Conservation (phyloP, 2,113 vertebrate genomes). For the Psittacula cyanocephala region DNA sequence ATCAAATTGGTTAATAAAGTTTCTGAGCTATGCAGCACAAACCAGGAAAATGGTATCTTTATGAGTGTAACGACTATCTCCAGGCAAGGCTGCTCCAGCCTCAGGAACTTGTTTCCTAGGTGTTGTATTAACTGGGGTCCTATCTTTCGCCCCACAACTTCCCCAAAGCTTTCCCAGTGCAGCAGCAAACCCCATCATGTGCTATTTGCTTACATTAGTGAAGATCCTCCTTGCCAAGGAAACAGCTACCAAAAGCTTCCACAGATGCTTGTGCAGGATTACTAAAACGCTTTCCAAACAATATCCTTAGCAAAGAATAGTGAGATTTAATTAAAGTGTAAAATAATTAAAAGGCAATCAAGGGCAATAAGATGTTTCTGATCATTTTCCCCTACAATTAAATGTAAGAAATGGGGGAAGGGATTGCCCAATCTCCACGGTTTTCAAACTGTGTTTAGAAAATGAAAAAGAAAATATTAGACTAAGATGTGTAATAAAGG, state of each 20-base stretch:
- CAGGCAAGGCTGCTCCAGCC: background rate
- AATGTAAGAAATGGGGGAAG: background rate
- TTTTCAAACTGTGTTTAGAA: background rate
- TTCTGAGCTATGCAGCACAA: background rate
- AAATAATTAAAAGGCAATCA: constrained; percentile 61
- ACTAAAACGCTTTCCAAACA: constrained; percentile 18
- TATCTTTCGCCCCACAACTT: background rate
- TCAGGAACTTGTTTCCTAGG: background rate
- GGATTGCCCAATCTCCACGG: background rate
- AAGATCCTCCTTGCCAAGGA: background rate
- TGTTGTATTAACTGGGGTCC: background rate
- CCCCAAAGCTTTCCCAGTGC: background rate
- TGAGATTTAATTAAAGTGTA: constrained; percentile 49
- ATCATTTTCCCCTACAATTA: background rate
- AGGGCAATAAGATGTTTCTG: constrained; percentile 18
- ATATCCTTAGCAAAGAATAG: constrained; percentile 22
- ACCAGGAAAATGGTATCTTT: background rate
- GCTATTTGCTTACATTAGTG: background rate
- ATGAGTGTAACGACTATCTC: background rate
- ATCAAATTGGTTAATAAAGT: background rate
- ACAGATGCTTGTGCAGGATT: background rate
- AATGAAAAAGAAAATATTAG: background rate
- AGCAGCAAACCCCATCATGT: background rate
- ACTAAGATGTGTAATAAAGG: background rate
- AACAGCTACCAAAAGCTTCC: constrained; percentile 2